Conservation (phyloP, 2,113 vertebrate genomes). For the Anas platyrhynchos region DNA sequence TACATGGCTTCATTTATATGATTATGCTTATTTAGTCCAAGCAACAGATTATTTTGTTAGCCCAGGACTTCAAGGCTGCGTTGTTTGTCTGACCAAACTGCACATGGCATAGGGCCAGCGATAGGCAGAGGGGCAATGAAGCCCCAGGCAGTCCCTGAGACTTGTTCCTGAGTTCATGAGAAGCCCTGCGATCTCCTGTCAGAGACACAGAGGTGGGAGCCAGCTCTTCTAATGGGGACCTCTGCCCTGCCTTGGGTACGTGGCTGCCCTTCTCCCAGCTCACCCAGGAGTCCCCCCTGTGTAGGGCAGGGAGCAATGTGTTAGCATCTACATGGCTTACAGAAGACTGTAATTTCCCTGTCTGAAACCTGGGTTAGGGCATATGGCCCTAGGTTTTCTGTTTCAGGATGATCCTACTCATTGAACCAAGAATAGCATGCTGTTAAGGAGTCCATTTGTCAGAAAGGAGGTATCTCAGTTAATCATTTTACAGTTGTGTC, state of each 20-base stretch:
- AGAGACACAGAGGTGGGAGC: accelerated
- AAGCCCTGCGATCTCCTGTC: not conserved
- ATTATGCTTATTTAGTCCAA: not conserved
- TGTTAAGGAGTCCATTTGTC: not conserved
- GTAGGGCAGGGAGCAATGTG: not conserved
- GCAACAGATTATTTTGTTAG: not conserved
- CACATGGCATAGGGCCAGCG: not conserved
- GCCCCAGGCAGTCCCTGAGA: too few species aligned
- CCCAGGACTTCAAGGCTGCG: not conserved
- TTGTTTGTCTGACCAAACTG: not conserved
- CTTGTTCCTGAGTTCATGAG: not conserved
- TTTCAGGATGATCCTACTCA: not conserved
- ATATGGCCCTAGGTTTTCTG: not conserved
- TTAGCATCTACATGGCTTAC: not conserved
- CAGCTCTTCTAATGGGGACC: not conserved
- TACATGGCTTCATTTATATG: not conserved
- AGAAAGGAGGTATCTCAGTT: not conserved
- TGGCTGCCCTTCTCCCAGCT: not conserved
- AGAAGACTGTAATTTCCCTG: not conserved
- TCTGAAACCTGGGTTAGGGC: not conserved
- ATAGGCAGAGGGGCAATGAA: not conserved
- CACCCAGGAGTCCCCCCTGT: accelerated
- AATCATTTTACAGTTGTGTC: not conserved
- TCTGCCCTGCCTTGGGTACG: not conserved
- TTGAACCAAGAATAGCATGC: not conserved